Evolutionary conservation across 2,797 vertebrate species (phyloP), one percentile per base, ranked within the genome.

Genomic region (Hyperoplus immaculatus): DNA sequence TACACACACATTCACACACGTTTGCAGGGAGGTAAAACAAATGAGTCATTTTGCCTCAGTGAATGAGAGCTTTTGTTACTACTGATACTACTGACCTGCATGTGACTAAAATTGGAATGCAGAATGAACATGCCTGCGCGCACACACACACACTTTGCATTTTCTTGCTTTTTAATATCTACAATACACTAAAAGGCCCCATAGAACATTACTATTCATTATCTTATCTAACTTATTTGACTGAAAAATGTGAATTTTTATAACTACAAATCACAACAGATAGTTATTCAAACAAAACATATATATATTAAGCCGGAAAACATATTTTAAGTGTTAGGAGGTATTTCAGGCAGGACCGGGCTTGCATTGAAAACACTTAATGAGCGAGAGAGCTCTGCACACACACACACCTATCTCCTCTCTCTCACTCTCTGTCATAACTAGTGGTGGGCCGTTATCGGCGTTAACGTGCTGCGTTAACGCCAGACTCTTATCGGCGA

Each of bases 71-170:
- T 83, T 85, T 87, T 92, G 90, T 92, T 87, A 61, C 63, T 61
- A 80, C 55, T 10, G 45, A 67, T 77, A 85, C 72, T n/a, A 68
- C 61, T 11, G 59, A 80, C n/a, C 6, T 75, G 77, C 85, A 88
- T 89, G 87, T 92, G 89, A 92, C 84, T 84, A 47, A 50, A 53
- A 77, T 68, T 71, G 87, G 89, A 88, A 91, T 92, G 88, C 57
- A 68, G 59, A 57, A 47, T 29, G 29, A 29, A 29, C 29, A 29
- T 29, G 29, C 29, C 2, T 29, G 29, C 3, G 29, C 73, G 56
- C 54, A 58, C 46, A 1, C 42, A 11, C 71, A 47, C 57, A 15
- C 49, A n/a, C 55, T 50, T n/a, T 51, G 16, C 16, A 50, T 50
- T 50, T 50, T 50, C 15, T 49, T 16, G 16, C 47, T n/a, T 55